Evolutionary conservation across 35 echinoderm and acorn worm species (phyloP).

Genomic region (Acanthaster planci): DNA sequence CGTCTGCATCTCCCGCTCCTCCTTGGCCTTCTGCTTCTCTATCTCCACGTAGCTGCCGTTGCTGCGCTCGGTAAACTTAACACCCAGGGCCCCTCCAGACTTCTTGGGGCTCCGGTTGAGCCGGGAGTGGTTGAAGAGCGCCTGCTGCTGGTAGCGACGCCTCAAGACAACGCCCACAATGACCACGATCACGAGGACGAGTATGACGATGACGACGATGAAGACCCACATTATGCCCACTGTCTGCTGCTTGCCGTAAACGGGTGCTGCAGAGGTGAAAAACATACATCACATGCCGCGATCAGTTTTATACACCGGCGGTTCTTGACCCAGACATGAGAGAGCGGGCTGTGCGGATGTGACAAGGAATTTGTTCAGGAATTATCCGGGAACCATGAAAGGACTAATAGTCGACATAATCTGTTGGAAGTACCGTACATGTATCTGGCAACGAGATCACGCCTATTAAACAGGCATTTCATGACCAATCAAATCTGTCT

Average conservation of each 20-base stretch:
- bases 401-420: too few relatives aligned
- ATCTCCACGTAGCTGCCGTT: constrained; percentile 21
- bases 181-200: constrained; percentile 43
- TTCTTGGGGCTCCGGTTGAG: constrained; percentile 16
- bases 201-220: constrained; percentile 44
- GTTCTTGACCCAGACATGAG: not conserved
- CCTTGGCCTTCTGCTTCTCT: constrained; percentile 6
- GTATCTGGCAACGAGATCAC: too few relatives aligned
- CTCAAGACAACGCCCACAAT: constrained; percentile 8
- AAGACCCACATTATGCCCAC: constrained; percentile 15
- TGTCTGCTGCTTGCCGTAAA: constrained; percentile 21
- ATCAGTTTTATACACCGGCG: too few relatives aligned
- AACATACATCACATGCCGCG: too few relatives aligned
- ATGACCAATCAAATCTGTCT: too few relatives aligned
- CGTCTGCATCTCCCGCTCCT: not conserved
- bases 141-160: constrained; percentile 4
- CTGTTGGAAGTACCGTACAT: too few relatives aligned
- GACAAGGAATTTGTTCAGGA: not conserved
- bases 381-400: too few relatives aligned
- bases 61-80: not conserved
- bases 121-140: not conserved
- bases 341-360: not conserved
- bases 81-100: not conserved
- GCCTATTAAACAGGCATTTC: too few relatives aligned
- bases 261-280: constrained; percentile 10